A percentile compares a stretch with the other conserved stretches of the same genome.
Evolutionary conservation across 1,140 invertebrate species (phyloP).

Genomic region (Anoplolepis gracilipes): DNA sequence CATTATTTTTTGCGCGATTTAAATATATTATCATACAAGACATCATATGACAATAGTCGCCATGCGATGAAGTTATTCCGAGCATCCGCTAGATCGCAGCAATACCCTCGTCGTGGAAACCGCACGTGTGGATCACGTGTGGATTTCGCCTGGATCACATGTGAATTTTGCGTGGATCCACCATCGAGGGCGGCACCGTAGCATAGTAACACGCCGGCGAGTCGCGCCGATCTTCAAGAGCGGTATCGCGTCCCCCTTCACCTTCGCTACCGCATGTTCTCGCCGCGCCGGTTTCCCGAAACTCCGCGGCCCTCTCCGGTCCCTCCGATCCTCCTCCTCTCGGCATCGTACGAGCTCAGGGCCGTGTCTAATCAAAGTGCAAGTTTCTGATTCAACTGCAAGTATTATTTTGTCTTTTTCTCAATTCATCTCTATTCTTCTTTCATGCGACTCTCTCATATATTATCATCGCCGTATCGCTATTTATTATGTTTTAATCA

Average conservation of each 20-base stretch:
- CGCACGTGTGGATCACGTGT: neutral
- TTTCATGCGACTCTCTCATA: no score
- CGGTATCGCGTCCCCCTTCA: constrained; percentile 75
- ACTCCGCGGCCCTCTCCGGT: constrained; percentile 68
- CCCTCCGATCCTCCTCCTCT: constrained; percentile 66
- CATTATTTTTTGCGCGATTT: neutral
- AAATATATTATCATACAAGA: neutral
- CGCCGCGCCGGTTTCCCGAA: constrained; percentile 77
- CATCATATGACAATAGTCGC: neutral
- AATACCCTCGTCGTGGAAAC: neutral
- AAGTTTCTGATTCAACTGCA: neutral
- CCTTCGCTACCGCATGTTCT: constrained; percentile 67
- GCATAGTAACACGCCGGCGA: constrained; percentile 83
- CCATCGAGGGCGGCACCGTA: constrained; percentile 78
- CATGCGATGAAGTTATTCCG: neutral
- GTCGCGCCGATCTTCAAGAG: constrained; percentile 73
- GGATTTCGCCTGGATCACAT: neutral
- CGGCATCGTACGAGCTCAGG: constrained; percentile 83
- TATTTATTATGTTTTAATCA: neutral
- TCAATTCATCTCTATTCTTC: no score
- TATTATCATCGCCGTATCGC: no score
- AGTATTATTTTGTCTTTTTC: constrained; percentile 2
- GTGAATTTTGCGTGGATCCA: constrained; percentile 49
- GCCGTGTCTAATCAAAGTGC: constrained; percentile 71
- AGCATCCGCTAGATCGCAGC: constrained; percentile 7